Conservation (phyloP, 1,140 invertebrate genomes). For the Leptonema lineaticorne region DNA sequence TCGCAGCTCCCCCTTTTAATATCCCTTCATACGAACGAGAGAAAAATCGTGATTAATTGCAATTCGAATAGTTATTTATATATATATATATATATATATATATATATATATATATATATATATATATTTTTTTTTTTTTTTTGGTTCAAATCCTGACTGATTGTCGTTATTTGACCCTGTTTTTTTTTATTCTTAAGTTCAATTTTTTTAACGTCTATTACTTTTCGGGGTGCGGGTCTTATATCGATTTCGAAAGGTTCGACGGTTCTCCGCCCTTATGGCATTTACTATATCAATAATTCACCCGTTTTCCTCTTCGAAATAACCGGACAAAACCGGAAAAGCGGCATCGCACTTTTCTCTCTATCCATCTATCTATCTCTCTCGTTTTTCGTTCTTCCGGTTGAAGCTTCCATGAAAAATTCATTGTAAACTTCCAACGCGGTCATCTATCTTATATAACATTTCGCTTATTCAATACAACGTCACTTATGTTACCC, state of each 20-base stretch:
- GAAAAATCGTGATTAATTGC: conserved; percentile 14
- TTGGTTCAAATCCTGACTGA: too few species aligned
- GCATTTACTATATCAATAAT: conserved; percentile 16
- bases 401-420: conserved; percentile 1
- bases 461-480: conserved; percentile 5
- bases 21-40: too few species aligned
- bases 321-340: conserved; percentile 1
- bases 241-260: not conserved
- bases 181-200: not conserved
- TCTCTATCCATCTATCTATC: too few species aligned
- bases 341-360: not conserved
- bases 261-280: not conserved
- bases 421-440: conserved; percentile 14
- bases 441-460: conserved; percentile 11
- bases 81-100: not conserved
- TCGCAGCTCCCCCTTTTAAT: too few species aligned
- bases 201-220: not conserved
- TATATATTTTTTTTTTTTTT: too few species aligned
- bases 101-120: not conserved
- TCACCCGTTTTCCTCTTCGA: not conserved
- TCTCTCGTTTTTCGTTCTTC: too few species aligned
- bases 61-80: not conserved
- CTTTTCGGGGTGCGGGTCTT: not conserved
- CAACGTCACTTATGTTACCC: too few species aligned
- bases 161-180: too few species aligned